phyloP scores from a whole-genome alignment of 2,888 invertebrate species.

The Rhopalosiphum nymphaeae region DNA sequence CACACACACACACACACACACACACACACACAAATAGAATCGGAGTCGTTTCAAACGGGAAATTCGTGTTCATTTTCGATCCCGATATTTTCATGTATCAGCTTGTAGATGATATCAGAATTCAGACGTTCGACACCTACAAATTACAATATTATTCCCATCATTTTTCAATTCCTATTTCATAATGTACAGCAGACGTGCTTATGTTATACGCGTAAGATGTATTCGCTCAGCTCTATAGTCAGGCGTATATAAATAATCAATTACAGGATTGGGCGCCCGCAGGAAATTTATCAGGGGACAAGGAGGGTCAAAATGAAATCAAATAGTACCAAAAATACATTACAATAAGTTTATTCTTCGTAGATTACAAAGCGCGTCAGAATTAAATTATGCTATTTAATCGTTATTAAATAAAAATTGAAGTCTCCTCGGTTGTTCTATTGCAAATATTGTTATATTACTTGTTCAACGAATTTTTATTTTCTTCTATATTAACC shows the following conservation, averaged over 20 bases:
- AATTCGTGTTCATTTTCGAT: neutral
- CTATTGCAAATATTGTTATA: no score
- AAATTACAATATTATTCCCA: neutral
- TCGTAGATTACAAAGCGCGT: no score
- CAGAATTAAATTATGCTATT: no score
- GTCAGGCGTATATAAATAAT: neutral
- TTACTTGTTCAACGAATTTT: no score
- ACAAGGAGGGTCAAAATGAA: no score
- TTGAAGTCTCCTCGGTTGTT: no score
- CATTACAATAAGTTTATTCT: no score
- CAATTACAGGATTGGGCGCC: neutral
- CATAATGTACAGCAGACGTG: neutral
- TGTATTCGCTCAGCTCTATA: neutral
- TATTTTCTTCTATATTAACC: no score
- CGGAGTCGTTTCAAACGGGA: neutral
- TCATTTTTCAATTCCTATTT: neutral
- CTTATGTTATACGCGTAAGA: neutral
- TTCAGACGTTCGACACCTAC: neutral
- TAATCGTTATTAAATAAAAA: no score
- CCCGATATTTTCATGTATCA: neutral
- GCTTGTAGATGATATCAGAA: neutral
- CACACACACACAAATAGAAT: neutral
- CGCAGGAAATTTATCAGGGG: no score
- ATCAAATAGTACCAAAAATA: no score
- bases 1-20: rapidly evolving